Evolutionary conservation across 2,888 invertebrate genomes (phyloP), one percentile per base, ranked within the genome.

Genomic region (Lacanobia wlatinum): DNA sequence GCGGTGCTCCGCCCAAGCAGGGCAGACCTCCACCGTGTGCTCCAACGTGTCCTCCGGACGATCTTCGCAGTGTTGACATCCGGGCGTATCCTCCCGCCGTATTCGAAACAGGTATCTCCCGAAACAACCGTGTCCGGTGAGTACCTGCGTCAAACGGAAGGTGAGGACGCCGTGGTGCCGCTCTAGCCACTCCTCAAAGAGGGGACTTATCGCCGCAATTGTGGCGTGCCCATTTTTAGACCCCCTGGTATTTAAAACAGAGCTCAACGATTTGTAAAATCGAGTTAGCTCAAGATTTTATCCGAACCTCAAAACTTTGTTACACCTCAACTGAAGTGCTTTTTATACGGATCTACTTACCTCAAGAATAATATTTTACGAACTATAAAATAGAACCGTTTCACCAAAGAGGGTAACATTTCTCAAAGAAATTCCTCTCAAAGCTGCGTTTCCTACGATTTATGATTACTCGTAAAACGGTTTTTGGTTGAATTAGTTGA

Each of bases 381-480:
- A 85, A 87, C 82, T 83, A 84, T 87, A 87, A 86, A 86, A 84
- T 77, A 68, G 63, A 80, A 83, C 76, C 78, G 80, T 79, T 84
- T 61, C 66, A 64, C 68, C 64, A 34, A 63, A 70, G 73, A 73
- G 67, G 52, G 73, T 71, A 78, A 84, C 67, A 74, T 87, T 86
- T 78, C 65, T 77, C 67, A 61, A 66, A 59, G 73, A 82, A 84
- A 71, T 79, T 83, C 76, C 71, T 67, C 71, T 72, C 52, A 28
- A 59, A 80, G 66, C 65, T 70, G 63, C 87, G 86, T 88, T 90
- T 85, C 86, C 76, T 80, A 87, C 88, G 90, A 94, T 94, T 94
- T 94, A 94, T 92, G 91, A 92, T 90, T 87, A 90, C 90, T 87
- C 90, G 90, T 92, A 92, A 93, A 92, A 91, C 85, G 87, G 88